Evolutionary conservation across 2,113 vertebrate species (phyloP), one percentile per base, ranked within the genome.

Genomic region (Thalassoma bifasciatum): DNA sequence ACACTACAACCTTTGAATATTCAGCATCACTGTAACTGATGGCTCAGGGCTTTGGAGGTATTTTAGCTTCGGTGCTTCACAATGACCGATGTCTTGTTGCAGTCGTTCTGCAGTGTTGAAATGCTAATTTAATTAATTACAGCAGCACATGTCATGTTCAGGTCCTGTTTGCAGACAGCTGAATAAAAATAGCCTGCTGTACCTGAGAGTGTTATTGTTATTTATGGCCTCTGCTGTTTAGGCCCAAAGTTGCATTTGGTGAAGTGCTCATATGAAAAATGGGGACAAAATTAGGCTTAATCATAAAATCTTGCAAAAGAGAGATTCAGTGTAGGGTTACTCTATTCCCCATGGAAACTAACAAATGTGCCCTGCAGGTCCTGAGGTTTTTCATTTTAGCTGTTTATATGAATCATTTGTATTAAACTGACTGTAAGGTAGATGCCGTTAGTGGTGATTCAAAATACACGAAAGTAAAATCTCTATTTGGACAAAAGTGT

Each of bases 1-100:
- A 82, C 73, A 75, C 53, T 34, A 42, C 54, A 67, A 69, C 66
- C 21, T 75, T 70, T 38, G 66, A 86, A 85, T 82, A 84, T 63
- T 67, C 44, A 81, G 42, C 21, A 51, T 38, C 38, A 24, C 17
- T 6, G 59, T 54, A 59, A 66, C 57, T 49, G 11, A 67, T 58
- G 51, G 67, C 65, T n/a, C 17, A 57, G 34, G 61, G 24, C 69
- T 62, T 50, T 62, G 24, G 36, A 46, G 62, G 7, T 7, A n/a
- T 65, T 57, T 63, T 34, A 40, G 56, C 62, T 49, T 10, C 1
- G 5, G 24, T 60, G 57, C 34, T 8, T 66, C 30, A 24, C 19
- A 69, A 62, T 54, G 23, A 69, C 22, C 37, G 57, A 57, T 76
- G 37, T 52, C 7, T 19, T 57, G 26, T 60, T 63, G 46, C 46